Conservation (phyloP, 1,140 invertebrate species). For the Drosophila elegans region DNA sequence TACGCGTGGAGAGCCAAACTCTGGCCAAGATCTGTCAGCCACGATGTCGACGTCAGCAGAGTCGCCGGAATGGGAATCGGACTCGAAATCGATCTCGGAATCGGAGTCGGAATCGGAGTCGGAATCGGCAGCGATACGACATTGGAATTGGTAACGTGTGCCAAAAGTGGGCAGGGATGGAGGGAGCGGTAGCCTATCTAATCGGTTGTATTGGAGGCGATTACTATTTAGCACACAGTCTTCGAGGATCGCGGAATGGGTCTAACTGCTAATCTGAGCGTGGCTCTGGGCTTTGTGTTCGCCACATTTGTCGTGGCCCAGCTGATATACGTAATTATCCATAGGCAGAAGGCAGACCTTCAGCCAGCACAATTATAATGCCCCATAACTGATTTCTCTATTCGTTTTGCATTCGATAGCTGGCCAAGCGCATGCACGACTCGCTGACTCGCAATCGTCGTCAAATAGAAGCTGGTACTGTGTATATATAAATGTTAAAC, state of each 20-base stretch:
- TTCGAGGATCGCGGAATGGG: slow-evolving; percentile 52
- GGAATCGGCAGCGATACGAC: slow-evolving; percentile 20
- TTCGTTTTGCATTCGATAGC: slow-evolving; percentile 43
- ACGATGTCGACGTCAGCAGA: slow-evolving; percentile 43
- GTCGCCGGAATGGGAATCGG: slow-evolving; percentile 12
- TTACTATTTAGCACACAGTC: slow-evolving; percentile 29
- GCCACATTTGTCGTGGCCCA: slow-evolving; percentile 46
- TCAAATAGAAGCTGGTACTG: slow-evolving; percentile 24
- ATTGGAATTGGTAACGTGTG: slow-evolving; percentile 76
- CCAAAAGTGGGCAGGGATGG: slow-evolving; percentile 34
- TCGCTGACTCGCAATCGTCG: slow-evolving; percentile 41
- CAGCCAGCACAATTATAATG: not conserved
- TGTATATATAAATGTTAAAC: not conserved
- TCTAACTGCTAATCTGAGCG: slow-evolving; percentile 46
- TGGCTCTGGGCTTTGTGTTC: slow-evolving; percentile 60
- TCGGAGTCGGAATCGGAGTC: slow-evolving; percentile 27
- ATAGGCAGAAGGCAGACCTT: not conserved
- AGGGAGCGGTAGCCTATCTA: slow-evolving; percentile 48
- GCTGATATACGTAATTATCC: slow-evolving; percentile 62
- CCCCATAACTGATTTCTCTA: slow-evolving; percentile 33
- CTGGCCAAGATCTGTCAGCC: slow-evolving; percentile 65
- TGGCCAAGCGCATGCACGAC: slow-evolving; percentile 67
- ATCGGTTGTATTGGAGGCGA: slow-evolving; percentile 40
- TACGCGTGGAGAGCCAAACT: slow-evolving; percentile 64
- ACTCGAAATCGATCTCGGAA: slow-evolving; percentile 34